A percentile compares a stretch with the other conserved stretches of the same genome.
These are phyloP conservation scores for Hippoglossus hippoglossus DNA, from an alignment of 2,797 vertebrate genomes.

Conservation along the genomic window DNA sequence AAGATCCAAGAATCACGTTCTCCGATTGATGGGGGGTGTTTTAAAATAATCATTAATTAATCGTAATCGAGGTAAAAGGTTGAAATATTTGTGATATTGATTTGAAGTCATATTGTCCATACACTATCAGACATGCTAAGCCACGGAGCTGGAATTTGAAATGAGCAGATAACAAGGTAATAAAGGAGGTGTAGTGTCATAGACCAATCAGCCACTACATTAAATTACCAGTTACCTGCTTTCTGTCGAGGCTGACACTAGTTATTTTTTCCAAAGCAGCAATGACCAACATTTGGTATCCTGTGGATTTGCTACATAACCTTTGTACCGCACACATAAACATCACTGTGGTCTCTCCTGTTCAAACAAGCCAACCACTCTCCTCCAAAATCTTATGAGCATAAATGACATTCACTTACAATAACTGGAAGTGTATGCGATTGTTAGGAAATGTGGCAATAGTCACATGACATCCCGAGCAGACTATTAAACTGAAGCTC, in stretches of 20 bases:
- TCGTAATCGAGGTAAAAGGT: no score
- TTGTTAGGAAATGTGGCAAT: not conserved
- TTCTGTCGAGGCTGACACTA: no score
- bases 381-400: slow-evolving; percentile 1
- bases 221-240: not conserved
- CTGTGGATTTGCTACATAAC: not conserved
- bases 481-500: slow-evolving; percentile 54
- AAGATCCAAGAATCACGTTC: no score
- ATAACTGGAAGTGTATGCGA: slow-evolving; percentile 25
- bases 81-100: no score
- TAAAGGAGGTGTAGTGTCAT: not conserved
- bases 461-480: slow-evolving; percentile 46
- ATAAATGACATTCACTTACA: slow-evolving; percentile 6
- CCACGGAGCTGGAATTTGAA: not conserved
- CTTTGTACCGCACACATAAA: not conserved
- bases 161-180: not conserved
- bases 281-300: not conserved
- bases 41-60: no score
- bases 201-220: not conserved
- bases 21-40: no score
- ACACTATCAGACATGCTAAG: not conserved
- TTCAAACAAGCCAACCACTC: slow-evolving; percentile 19
- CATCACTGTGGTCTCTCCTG: slow-evolving; percentile 12
- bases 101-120: no score
- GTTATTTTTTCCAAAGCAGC: not conserved